These are phyloP conservation scores for Sinopyrophorus schimmeli DNA, from an alignment of 2,888 invertebrate species.

Conservation along the genomic window DNA sequence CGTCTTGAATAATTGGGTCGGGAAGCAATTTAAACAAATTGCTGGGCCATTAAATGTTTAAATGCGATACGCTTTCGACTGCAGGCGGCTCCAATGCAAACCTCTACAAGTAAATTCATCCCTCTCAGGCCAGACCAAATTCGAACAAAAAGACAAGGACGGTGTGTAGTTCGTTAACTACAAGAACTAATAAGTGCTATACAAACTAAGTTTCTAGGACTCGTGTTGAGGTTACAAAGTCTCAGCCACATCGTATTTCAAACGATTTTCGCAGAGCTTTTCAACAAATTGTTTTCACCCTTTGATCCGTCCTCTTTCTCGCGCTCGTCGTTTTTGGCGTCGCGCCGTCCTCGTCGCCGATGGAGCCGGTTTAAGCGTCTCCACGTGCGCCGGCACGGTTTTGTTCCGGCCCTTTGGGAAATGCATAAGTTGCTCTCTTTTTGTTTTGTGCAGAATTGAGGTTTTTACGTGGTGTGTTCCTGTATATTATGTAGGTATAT, in stretches of 20 bases:
- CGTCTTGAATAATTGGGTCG: constrained; percentile 25
- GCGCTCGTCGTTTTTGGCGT: no score
- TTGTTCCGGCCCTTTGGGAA: constrained; percentile 16
- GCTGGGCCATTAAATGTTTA: constrained; percentile 33
- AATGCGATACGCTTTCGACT: constrained; percentile 23
- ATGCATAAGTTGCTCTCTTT: constrained; percentile 23
- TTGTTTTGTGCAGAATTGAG: constrained; percentile 24
- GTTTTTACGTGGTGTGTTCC: constrained; percentile 26
- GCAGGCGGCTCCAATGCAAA: constrained; percentile 15
- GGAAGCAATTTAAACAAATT: constrained; percentile 30
- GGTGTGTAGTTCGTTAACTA: constrained; percentile 26
- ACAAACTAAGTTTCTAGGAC: constrained; percentile 40
- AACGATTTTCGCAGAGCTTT: constrained; percentile 39
- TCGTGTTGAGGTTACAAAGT: constrained; percentile 41
- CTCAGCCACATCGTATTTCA: constrained; percentile 42
- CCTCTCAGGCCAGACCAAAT: neutral
- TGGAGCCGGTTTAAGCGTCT: no score
- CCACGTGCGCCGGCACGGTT: no score
- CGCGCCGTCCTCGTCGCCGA: no score
- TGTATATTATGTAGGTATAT: constrained; percentile 23
- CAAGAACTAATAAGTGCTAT: constrained; percentile 40
- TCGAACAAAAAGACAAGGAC: constrained; percentile 14
- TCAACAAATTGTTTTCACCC: constrained; percentile 36
- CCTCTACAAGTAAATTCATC: constrained; percentile 11
- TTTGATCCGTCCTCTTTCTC: constrained; percentile 18